Evolutionary conservation across 2,888 invertebrate species (phyloP).

Genomic region (Diploptera punctata): DNA sequence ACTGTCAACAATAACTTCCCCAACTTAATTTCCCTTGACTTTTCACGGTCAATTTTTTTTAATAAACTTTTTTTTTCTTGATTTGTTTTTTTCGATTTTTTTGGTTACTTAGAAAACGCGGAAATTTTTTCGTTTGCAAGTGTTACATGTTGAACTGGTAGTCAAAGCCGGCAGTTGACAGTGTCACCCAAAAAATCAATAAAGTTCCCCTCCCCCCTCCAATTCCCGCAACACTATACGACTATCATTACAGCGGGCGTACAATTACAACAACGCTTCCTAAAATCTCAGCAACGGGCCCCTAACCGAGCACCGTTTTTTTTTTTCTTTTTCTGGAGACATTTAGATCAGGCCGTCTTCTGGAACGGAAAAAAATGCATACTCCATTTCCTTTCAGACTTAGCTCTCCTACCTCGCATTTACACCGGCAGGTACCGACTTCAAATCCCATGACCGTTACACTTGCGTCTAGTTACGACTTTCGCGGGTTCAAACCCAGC

Average conservation of each 20-base stretch:
- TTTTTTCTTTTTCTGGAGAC: conserved; percentile 33
- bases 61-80: too few relatives aligned
- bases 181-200: conserved; percentile 73
- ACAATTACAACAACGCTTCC: conserved; percentile 45
- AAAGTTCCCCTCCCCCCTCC: conserved; percentile 61
- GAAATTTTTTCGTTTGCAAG: conserved; percentile 58
- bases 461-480: too few relatives aligned
- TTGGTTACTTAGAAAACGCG: conserved; percentile 39
- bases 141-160: conserved; percentile 60
- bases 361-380: conserved; percentile 25
- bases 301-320: conserved; percentile 42
- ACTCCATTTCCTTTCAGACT: too few relatives aligned
- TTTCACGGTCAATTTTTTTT: conserved; percentile 12
- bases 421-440: too few relatives aligned
- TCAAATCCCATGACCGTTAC: too few relatives aligned
- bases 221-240: conserved; percentile 52
- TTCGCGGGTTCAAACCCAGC: too few relatives aligned
- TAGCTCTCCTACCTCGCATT: too few relatives aligned
- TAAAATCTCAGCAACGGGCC: conserved; percentile 44
- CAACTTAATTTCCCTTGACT: conserved; percentile 31
- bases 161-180: conserved; percentile 65
- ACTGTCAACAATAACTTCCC: conserved; percentile 50
- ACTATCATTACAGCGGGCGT: conserved; percentile 45
- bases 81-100: conserved; percentile 35
- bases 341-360: conserved; percentile 34